Evolutionary conservation across 2,797 vertebrate species (phyloP).

Genomic region (Mycteria americana): DNA sequence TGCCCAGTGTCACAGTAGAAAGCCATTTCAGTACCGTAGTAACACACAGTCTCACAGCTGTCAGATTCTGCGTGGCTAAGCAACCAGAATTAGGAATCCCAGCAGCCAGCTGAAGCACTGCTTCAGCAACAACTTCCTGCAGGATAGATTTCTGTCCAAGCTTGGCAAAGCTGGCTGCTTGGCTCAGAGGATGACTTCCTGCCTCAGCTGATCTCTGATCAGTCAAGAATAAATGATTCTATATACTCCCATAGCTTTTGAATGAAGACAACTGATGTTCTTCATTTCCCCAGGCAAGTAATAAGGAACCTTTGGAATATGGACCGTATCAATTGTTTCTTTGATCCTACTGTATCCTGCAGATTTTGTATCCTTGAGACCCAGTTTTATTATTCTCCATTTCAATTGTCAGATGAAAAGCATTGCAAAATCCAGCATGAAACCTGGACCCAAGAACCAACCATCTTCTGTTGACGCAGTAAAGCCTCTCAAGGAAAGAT

Average conservation of each 20-base stretch:
- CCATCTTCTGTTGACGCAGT: neutral
- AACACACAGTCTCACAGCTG: neutral
- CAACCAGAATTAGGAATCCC: neutral
- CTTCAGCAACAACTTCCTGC: neutral
- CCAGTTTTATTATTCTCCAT: neutral
- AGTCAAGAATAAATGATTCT: neutral
- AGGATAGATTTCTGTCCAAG: neutral
- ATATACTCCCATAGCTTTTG: fast-evolving
- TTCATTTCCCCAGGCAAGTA: neutral
- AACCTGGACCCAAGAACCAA: neutral
- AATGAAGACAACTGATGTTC: neutral
- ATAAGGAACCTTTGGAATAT: neutral
- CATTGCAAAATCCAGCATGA: neutral
- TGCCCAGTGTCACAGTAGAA: neutral
- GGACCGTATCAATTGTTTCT: neutral
- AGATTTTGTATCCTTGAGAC: neutral
- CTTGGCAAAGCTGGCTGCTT: neutral
- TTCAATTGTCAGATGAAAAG: neutral
- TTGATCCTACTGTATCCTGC: neutral
- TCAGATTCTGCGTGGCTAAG: neutral
- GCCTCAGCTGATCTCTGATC: neutral
- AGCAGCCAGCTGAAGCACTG: neutral
- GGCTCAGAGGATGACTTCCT: neutral
- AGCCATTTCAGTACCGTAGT: neutral
- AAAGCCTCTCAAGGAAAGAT: neutral